A percentile compares a stretch with the other conserved stretches of the same genome.
Conservation (phyloP, 2,888 invertebrate species). For the Megaustenia siamemsis region DNA sequence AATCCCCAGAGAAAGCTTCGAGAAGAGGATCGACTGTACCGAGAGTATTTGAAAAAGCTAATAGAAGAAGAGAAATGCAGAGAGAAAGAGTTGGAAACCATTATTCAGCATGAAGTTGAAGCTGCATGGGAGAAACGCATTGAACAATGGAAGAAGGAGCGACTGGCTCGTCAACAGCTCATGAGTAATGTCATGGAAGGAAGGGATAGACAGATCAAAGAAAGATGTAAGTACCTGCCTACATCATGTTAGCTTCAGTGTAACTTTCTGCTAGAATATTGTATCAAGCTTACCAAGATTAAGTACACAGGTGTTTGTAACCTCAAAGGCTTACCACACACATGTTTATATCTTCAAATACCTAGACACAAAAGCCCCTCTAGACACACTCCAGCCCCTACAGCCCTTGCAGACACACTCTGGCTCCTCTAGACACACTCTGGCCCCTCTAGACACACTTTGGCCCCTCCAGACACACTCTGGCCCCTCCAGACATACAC, state of each 20-base stretch:
- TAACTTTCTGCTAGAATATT: no score
- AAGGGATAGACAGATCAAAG: slow-evolving; percentile 74
- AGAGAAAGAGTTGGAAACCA: slow-evolving; percentile 75
- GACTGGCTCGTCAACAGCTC: slow-evolving; percentile 75
- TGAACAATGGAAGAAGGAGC: slow-evolving; percentile 76
- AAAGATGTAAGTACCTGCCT: slow-evolving; percentile 74
- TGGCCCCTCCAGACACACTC: no score
- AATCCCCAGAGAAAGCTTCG: slow-evolving; percentile 73
- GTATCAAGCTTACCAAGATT: no score
- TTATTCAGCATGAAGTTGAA: slow-evolving; percentile 78
- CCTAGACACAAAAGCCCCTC: no score
- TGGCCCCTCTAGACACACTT: no score
- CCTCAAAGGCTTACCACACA: no score
- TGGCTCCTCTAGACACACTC: no score
- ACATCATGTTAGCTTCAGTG: slow-evolving; percentile 69
- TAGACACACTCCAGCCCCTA: no score
- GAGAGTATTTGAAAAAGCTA: slow-evolving; percentile 75
- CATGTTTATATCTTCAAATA: no score
- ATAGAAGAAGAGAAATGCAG: slow-evolving; percentile 74
- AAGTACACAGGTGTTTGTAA: no score
- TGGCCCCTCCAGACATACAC: no score
- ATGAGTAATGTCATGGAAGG: slow-evolving; percentile 75
- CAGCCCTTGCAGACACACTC: no score
- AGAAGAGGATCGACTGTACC: slow-evolving; percentile 77
- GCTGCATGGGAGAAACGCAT: slow-evolving; percentile 79